These are phyloP conservation scores for Ariolimax columbianus DNA, from an alignment of 2,888 invertebrate species.

Conservation along the genomic window DNA sequence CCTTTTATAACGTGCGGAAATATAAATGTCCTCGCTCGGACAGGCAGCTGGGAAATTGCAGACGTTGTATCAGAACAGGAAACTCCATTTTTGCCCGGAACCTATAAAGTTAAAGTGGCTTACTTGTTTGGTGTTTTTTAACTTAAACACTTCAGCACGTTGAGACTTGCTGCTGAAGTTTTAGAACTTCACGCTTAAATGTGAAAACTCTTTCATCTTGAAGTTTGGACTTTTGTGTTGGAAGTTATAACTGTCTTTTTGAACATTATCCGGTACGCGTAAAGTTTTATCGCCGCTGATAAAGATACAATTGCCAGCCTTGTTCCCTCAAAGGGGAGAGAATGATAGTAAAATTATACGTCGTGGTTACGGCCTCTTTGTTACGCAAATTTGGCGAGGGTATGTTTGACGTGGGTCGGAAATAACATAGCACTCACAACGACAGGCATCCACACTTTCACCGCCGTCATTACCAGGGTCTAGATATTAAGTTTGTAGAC, in stretches of 20 bases:
- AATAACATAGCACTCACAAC: too few relatives aligned
- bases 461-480: too few relatives aligned
- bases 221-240: not conserved
- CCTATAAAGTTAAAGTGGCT: not conserved
- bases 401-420: too few relatives aligned
- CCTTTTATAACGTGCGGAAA: not conserved
- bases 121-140: not conserved
- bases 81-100: not conserved
- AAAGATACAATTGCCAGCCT: not conserved
- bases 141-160: not conserved
- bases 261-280: not conserved
- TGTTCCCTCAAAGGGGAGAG: not conserved
- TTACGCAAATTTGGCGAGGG: not conserved
- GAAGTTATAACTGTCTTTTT: not conserved
- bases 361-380: not conserved
- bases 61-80: not conserved
- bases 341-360: not conserved
- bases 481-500: too few relatives aligned
- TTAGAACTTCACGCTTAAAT: not conserved
- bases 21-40: slow-evolving; percentile 1
- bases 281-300: not conserved
- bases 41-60: not conserved
- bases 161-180: not conserved
- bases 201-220: not conserved
- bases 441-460: too few relatives aligned